Conservation (phyloP, 64 coral and sea anemone species). For the Actinia tenebrosa region DNA sequence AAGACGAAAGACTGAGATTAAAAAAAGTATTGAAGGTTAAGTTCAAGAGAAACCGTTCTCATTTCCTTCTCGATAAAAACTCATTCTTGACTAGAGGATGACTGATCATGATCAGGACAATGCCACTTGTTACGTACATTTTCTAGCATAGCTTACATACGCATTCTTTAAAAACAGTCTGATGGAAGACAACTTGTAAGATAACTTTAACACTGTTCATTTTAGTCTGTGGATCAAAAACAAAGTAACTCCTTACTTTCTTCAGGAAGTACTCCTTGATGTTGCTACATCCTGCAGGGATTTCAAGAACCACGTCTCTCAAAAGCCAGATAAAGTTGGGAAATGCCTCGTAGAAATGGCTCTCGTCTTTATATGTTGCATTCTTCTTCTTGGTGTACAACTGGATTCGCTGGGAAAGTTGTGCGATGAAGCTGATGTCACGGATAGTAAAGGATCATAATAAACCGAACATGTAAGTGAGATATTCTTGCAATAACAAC, state of each 20-base stretch:
- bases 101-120: no score
- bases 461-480: no score
- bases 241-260: slow-evolving; percentile 12
- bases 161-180: no score
- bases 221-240: no score
- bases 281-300: slow-evolving; percentile 47
- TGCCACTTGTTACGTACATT: no score
- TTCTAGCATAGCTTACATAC: no score
- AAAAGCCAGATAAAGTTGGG: slow-evolving; percentile 75
- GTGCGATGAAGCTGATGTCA: slow-evolving; percentile 54
- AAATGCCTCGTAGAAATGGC: slow-evolving; percentile 55
- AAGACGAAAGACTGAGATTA: background rate
- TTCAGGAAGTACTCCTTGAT: slow-evolving; percentile 74
- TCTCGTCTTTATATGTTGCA: slow-evolving; percentile 13
- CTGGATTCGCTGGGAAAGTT: slow-evolving; percentile 82
- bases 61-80: background rate
- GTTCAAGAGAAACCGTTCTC: background rate
- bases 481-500: no score
- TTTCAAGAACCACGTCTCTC: slow-evolving; percentile 59
- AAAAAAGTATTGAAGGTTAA: background rate
- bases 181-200: no score
- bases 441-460: background rate
- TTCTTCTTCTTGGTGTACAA: slow-evolving; percentile 27
- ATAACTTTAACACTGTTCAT: no score
- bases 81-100: background rate